These are phyloP conservation scores for Sciurus niger DNA, from an alignment of 2,113 vertebrate genomes.

Conservation along the genomic window DNA sequence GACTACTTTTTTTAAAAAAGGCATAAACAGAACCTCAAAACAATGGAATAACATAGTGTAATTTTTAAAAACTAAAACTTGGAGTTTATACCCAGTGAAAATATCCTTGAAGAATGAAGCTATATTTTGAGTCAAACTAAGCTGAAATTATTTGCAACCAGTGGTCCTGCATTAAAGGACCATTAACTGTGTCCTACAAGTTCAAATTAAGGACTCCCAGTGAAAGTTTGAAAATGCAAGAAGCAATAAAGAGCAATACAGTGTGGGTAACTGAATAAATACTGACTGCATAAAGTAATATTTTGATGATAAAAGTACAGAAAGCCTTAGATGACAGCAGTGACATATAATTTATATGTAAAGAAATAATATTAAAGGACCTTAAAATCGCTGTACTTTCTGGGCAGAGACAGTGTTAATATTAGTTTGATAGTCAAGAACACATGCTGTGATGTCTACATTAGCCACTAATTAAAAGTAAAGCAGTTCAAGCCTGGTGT, in stretches of 20 bases:
- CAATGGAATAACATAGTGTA: background rate
- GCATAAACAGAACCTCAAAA: background rate
- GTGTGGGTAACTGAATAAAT: background rate
- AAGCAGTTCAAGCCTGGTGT: background rate
- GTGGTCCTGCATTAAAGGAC: background rate
- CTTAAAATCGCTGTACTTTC: background rate
- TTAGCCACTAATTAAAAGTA: background rate
- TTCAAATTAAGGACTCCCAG: background rate
- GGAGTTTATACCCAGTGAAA: background rate
- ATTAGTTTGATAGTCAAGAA: background rate
- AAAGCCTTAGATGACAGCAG: background rate
- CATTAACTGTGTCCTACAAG: background rate
- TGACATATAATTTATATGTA: background rate
- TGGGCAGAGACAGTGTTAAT: background rate
- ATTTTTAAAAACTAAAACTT: background rate
- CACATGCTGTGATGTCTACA: background rate
- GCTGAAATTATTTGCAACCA: background rate
- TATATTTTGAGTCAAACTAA: background rate
- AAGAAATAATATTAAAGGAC: background rate
- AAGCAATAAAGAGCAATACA: background rate
- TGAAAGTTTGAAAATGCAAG: background rate
- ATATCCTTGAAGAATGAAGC: background rate
- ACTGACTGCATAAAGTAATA: background rate
- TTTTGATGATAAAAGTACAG: background rate
- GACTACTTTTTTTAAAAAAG: background rate